Evolutionary conservation across 2,113 vertebrate genomes (phyloP).

Genomic region (Aythya baeri): DNA sequence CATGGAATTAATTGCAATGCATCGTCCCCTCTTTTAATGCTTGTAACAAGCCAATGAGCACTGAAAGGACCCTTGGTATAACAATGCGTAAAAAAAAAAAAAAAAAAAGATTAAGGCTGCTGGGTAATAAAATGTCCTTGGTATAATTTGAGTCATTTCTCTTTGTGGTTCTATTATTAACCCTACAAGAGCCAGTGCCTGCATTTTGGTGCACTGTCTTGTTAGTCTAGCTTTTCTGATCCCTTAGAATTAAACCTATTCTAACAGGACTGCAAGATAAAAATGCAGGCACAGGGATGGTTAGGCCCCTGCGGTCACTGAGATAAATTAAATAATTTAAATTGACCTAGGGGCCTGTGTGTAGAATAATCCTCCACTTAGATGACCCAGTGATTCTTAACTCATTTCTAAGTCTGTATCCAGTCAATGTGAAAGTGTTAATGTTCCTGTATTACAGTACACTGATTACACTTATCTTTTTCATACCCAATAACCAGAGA

Average conservation of each 20-base stretch:
- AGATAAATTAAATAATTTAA: slow-evolving; percentile 81
- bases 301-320: slow-evolving; percentile 60
- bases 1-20: neutral
- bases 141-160: slow-evolving; percentile 23
- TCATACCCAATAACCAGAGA: slow-evolving; percentile 75
- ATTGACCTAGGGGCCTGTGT: slow-evolving; percentile 75
- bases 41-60: slow-evolving; percentile 10
- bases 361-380: slow-evolving; percentile 68
- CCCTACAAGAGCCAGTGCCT: neutral
- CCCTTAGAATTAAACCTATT: slow-evolving; percentile 26
- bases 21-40: neutral
- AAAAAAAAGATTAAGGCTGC: slow-evolving; percentile 29
- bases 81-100: slow-evolving; percentile 37
- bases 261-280: slow-evolving; percentile 62
- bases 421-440: slow-evolving; percentile 64
- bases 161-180: slow-evolving; percentile 22
- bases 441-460: slow-evolving; percentile 56
- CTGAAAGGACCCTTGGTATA: slow-evolving; percentile 21
- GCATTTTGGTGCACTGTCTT: neutral
- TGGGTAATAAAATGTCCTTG: slow-evolving; percentile 27
- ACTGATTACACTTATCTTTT: slow-evolving; percentile 70
- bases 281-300: slow-evolving; percentile 38
- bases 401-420: slow-evolving; percentile 63
- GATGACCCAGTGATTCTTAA: slow-evolving; percentile 71
- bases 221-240: slow-evolving; percentile 19